Percentiles rank a stretch among this genome's conserved stretches.
phyloP scores from a whole-genome alignment of 2,113 vertebrate genomes.

The Apodemus sylvaticus region DNA sequence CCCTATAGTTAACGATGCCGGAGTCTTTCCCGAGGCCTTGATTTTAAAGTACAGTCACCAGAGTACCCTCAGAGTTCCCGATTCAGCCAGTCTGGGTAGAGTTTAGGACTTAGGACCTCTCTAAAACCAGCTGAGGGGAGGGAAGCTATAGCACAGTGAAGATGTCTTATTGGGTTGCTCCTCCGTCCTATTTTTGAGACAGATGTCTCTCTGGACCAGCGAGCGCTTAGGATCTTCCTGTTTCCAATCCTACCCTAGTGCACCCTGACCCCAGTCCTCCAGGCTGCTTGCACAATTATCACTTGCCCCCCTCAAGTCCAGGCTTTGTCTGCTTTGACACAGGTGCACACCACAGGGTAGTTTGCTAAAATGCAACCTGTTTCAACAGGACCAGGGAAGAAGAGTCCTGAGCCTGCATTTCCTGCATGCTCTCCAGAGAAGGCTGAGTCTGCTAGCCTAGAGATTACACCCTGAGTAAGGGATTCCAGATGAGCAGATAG shows the following conservation, averaged over 20 bases:
- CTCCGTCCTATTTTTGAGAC: neutral
- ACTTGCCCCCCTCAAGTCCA: neutral
- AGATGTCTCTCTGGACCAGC: neutral
- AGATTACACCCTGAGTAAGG: neutral
- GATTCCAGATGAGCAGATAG: neutral
- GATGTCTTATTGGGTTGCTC: neutral
- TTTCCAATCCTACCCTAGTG: neutral
- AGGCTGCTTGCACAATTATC: neutral
- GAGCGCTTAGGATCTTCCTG: neutral
- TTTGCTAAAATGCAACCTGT: neutral
- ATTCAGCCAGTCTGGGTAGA: neutral
- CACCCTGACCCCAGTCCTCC: neutral
- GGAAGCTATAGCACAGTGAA: no score
- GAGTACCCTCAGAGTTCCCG: neutral
- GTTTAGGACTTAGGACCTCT: neutral
- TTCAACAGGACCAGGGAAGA: neutral
- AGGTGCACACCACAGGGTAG: neutral
- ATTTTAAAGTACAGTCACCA: neutral
- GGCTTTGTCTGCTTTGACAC: neutral
- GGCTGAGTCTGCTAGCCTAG: no score
- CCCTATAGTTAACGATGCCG: no score
- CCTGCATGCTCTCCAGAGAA: fast-evolving
- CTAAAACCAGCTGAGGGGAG: neutral
- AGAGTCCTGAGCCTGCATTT: neutral
- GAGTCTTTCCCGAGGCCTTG: neutral